Evolutionary conservation across 1,140 invertebrate genomes (phyloP).

Genomic region (Apis dorsata): DNA sequence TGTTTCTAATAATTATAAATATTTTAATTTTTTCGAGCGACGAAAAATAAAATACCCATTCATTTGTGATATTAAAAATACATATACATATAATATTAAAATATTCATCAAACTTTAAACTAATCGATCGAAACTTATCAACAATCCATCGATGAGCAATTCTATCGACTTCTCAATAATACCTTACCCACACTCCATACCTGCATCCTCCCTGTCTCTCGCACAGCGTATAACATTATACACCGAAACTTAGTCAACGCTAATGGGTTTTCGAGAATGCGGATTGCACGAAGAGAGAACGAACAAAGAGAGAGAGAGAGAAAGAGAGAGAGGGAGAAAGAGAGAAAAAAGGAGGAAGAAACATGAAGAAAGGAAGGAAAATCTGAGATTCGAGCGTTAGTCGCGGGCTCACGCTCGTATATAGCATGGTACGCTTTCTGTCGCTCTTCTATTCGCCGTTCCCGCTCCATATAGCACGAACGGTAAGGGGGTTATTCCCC

Average conservation of each 20-base stretch:
- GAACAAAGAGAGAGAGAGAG: background rate
- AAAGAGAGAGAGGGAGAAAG: background rate
- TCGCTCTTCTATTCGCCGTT: conserved; percentile 54
- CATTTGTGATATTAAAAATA: too few species aligned
- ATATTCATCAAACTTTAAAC: too few species aligned
- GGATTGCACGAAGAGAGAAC: background rate
- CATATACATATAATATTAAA: too few species aligned
- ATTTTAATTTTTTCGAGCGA: too few species aligned
- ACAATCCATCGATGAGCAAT: background rate
- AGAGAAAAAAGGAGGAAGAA: conserved; percentile 13
- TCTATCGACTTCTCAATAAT: background rate
- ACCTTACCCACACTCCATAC: fast-evolving
- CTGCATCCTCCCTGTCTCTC: background rate
- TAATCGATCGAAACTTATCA: background rate
- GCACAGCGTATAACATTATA: background rate
- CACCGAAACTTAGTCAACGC: background rate
- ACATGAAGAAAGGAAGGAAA: conserved; percentile 31
- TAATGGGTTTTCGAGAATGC: conserved; percentile 17
- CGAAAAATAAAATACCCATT: too few species aligned
- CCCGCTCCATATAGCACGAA: conserved; percentile 53
- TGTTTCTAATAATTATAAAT: too few species aligned
- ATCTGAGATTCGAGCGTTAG: conserved; percentile 51
- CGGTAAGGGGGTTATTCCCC: conserved; percentile 72
- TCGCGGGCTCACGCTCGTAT: conserved; percentile 43
- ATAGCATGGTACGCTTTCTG: conserved; percentile 41